Base-by-base conservation (phyloP, 2,797 vertebrate species). In the Parotocinclus haroldoi region DNA sequence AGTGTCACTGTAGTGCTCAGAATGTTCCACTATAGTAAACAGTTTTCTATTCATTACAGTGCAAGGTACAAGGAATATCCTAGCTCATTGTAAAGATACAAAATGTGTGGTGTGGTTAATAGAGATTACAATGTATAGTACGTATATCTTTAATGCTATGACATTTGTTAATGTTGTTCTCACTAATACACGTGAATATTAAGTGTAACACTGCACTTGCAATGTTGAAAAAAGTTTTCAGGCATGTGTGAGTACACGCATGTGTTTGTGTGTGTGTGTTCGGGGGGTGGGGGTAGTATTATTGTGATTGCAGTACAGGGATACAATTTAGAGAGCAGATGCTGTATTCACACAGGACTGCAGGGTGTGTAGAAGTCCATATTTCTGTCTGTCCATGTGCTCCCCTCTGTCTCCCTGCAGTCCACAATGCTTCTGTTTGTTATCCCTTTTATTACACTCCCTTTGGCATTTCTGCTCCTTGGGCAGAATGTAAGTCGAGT, bases 381-480 rank as follows among this genome's bases (percentile, higher is more conserved):
- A 18, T 37, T 13, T 10, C 18, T 38, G 58, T 69, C 51, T 72
- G 54, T 14, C 57, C 38, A 48, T 52, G 38, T 64, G 12, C 71
- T 12, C 61, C 39, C 62, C 57, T 66, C 71, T 44, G 63, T 66
- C 69, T 65, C 55, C 50, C 42, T 64, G 44, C 27, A 66, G 78
- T 66, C 76, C 81, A 91, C 90, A 87, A 87, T 84, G 85, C 85
- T 76, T 14, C 74, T 69, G 49, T 76, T 86, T 90, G 83, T 90
- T 83, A 87, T 78, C 36, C 13, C n/a, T 64, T 70, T 85, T 84
- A 88, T 87, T 84, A 27, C 75, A 79, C 84, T 84, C 75, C 70
- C 62, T 76, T 85, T 84, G 81, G 83, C 81, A 89, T 90, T 88
- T 85, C 84, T 85, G 80, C 45, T 76, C 69, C 70, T 58, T 74